phyloP scores from a whole-genome alignment of 2,113 vertebrate species.

The Paracanthobrama guichenoti region DNA sequence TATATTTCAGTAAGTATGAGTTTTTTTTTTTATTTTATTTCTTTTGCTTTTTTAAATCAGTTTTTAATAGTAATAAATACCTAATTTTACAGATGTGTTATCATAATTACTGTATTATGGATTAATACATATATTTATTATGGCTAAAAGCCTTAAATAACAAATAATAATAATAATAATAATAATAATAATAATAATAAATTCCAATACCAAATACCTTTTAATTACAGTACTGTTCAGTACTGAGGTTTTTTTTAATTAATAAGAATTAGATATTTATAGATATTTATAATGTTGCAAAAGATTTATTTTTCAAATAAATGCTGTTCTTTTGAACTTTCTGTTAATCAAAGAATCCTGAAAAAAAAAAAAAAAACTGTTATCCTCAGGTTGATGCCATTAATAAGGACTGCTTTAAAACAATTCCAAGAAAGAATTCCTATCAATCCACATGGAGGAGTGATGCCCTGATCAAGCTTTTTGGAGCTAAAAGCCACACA shows the following conservation, averaged over 20 bases:
- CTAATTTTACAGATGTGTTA: not conserved
- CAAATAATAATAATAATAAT: not conserved
- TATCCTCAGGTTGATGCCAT: constrained; percentile 73
- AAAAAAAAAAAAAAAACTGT: not conserved
- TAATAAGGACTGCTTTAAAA: constrained; percentile 74
- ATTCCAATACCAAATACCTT: too few relatives aligned
- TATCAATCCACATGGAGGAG: constrained; percentile 73
- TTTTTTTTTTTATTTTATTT: not conserved
- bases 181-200: not conserved
- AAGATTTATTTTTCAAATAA: not conserved
- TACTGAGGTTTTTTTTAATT: too few relatives aligned
- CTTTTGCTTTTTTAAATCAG: not conserved
- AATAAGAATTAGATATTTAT: too few relatives aligned
- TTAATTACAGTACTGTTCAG: too few relatives aligned
- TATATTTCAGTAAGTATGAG: constrained; percentile 83
- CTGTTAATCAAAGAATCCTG: not conserved
- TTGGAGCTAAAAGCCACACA: not conserved
- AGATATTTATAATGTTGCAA: not conserved
- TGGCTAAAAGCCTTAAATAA: not conserved
- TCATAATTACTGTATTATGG: not conserved
- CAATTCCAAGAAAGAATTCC: constrained; percentile 72
- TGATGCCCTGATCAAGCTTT: constrained; percentile 58
- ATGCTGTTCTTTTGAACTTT: not conserved
- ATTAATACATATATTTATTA: not conserved
- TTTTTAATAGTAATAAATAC: not conserved